phyloP scores from a whole-genome alignment of 2,113 vertebrate genomes.

The Lepisosteus oculatus region DNA sequence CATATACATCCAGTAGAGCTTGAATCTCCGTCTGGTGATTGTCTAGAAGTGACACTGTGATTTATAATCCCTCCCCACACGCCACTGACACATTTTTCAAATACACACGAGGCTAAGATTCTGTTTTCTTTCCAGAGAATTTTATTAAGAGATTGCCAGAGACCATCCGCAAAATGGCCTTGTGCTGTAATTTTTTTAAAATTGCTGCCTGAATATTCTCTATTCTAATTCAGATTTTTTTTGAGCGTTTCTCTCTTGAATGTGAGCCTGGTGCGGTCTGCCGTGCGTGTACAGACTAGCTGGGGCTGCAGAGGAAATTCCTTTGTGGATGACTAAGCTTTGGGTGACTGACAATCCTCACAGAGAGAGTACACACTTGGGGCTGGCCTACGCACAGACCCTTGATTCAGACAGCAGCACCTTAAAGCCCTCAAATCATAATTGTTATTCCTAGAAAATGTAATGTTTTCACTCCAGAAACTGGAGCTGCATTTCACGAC shows the following conservation, averaged over 20 bases:
- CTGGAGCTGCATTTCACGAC: not conserved
- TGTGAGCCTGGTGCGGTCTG: conserved; percentile 2
- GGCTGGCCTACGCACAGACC: conserved; percentile 12
- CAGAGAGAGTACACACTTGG: conserved; percentile 5
- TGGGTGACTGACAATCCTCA: conserved; percentile 34
- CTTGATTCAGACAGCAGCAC: conserved; percentile 12
- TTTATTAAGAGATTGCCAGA: not conserved
- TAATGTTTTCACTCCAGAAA: not conserved
- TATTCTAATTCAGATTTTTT: conserved; percentile 8
- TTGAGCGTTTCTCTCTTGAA: not conserved
- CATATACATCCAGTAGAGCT: not conserved
- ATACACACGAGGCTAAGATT: conserved; percentile 6
- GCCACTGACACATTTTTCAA: conserved; percentile 23
- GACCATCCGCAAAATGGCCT: conserved; percentile 3
- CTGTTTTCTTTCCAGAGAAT: conserved; percentile 17
- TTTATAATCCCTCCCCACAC: conserved; percentile 20
- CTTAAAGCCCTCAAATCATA: not conserved
- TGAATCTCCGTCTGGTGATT: not conserved
- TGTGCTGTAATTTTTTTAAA: conserved; percentile 14
- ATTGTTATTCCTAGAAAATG: conserved; percentile 5
- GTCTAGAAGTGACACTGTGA: conserved; percentile 20
- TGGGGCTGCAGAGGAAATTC: conserved; percentile 31
- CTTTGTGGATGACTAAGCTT: conserved; percentile 40
- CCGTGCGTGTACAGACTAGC: conserved; percentile 27
- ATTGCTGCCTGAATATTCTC: conserved; percentile 3